Evolutionary conservation across 2,797 vertebrate species (phyloP).

Genomic region (Bradypus variegatus): DNA sequence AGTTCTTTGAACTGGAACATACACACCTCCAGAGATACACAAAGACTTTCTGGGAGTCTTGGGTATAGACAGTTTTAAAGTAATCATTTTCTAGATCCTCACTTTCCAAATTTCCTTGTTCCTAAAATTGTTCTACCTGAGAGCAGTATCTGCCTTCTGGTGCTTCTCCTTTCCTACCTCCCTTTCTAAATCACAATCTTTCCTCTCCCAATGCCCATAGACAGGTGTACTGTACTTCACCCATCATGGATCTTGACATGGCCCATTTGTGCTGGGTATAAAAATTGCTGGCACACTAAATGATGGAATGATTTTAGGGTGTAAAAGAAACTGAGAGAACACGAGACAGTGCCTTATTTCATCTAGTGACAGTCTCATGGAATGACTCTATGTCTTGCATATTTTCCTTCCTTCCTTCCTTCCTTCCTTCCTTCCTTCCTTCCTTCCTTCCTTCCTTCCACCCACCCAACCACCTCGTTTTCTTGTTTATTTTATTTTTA

Average conservation of each 20-base stretch:
- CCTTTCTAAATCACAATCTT: background rate
- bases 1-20: background rate
- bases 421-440: too few relatives aligned
- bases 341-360: accelerated
- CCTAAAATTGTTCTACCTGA: background rate
- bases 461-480: background rate
- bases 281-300: background rate
- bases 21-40: background rate
- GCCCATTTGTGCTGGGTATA: background rate
- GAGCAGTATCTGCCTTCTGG: background rate
- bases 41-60: background rate
- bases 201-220: background rate
- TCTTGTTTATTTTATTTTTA: background rate
- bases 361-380: background rate
- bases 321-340: background rate
- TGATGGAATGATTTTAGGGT: background rate
- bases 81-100: background rate
- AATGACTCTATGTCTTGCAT: background rate
- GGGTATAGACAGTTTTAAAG: background rate
- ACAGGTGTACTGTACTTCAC: background rate
- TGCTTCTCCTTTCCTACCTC: background rate
- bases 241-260: background rate
- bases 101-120: background rate
- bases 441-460: background rate
- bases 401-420: background rate